phyloP scores from a whole-genome alignment of 1,140 invertebrate species.

The Phenacoccus solenopsis region DNA sequence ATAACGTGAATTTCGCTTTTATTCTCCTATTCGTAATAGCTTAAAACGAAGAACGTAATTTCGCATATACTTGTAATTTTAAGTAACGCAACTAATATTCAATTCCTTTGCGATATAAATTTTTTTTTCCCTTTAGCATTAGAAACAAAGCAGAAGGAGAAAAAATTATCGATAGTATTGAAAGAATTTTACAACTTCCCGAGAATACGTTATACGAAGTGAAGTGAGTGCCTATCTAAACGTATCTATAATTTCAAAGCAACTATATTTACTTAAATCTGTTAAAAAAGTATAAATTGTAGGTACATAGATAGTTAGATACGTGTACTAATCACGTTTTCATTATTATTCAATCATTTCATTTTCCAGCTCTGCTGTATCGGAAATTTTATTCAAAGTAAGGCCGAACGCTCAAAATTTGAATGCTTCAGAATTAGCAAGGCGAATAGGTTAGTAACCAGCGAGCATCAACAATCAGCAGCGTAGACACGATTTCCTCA shows the following conservation, averaged over 20 bases:
- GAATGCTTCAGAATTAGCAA: constrained; percentile 57
- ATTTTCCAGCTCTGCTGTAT: background rate
- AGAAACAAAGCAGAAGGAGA: constrained; percentile 25
- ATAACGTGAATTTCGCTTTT: no score
- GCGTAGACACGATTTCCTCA: no score
- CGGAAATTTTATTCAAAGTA: constrained; percentile 71
- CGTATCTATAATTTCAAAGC: no score
- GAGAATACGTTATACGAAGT: constrained; percentile 35
- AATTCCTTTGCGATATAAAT: background rate
- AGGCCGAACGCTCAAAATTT: constrained; percentile 50
- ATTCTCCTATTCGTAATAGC: background rate
- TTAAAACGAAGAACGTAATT: background rate
- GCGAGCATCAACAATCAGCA: no score
- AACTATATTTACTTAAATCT: no score
- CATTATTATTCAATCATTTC: no score
- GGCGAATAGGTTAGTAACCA: constrained; percentile 42
- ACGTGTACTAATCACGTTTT: no score
- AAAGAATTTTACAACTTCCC: constrained; percentile 28
- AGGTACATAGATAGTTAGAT: no score
- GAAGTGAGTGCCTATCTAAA: constrained; percentile 28
- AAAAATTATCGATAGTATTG: constrained; percentile 30
- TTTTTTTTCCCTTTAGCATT: background rate
- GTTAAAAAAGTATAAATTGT: no score
- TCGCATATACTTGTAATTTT: background rate
- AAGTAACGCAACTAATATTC: no score